These are phyloP conservation scores for Vultur gryphus DNA, from an alignment of 2,797 vertebrate species.

Conservation along the genomic window DNA sequence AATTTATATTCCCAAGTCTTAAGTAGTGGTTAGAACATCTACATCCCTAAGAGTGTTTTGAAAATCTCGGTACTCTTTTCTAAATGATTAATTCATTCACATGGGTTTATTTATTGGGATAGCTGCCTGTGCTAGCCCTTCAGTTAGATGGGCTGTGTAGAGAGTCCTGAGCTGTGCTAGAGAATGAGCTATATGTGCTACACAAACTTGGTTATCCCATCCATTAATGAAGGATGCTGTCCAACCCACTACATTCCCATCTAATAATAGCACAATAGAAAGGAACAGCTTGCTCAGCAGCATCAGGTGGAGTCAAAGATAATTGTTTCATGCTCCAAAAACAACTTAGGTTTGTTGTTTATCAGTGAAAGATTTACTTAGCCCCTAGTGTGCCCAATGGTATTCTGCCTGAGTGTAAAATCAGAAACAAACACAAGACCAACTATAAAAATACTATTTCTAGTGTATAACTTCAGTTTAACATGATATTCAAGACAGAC, in stretches of 20 bases:
- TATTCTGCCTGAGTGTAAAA: neutral
- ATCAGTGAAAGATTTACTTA: neutral
- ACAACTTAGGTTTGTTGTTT: neutral
- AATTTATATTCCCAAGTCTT: neutral
- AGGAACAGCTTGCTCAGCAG: conserved; percentile 32
- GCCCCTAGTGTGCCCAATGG: neutral
- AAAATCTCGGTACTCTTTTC: neutral
- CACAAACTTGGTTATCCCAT: neutral
- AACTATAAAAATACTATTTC: neutral
- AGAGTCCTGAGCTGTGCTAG: neutral
- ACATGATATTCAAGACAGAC: neutral
- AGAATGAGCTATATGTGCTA: neutral
- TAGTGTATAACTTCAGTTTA: neutral
- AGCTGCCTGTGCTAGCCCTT: neutral
- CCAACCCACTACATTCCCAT: neutral
- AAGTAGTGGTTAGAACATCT: neutral
- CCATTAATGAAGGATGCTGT: neutral
- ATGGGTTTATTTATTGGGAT: neutral
- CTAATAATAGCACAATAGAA: neutral
- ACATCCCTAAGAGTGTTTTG: neutral
- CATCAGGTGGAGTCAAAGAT: conserved; percentile 24
- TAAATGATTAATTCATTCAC: neutral
- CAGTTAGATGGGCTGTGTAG: neutral
- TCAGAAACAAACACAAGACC: neutral
- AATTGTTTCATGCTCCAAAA: conserved; percentile 37